phyloP scores from a whole-genome alignment of 2,888 invertebrate genomes.

The Pemphredon lugubris region DNA sequence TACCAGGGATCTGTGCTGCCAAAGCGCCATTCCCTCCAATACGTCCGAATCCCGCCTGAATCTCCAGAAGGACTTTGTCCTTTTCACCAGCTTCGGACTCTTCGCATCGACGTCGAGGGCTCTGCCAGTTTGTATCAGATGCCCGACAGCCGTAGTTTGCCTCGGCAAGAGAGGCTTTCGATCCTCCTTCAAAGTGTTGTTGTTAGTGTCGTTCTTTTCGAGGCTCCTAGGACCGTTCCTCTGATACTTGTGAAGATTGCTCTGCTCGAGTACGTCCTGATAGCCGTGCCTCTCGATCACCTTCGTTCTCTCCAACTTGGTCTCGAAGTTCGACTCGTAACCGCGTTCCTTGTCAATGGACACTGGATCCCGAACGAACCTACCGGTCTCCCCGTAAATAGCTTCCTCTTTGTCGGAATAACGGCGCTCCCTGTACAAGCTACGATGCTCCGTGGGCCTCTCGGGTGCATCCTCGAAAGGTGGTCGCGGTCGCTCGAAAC shows the following conservation, averaged over 20 bases:
- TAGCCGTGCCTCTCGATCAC: constrained; percentile 72
- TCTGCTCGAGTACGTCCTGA: constrained; percentile 35
- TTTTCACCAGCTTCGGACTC: constrained; percentile 84
- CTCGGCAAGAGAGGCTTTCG: constrained; percentile 82
- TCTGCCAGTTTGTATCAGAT: constrained; percentile 70
- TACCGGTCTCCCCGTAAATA: constrained; percentile 75
- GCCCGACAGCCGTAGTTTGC: constrained; percentile 75
- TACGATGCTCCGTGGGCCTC: constrained; percentile 65
- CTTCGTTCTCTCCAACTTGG: constrained; percentile 77
- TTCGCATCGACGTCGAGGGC: constrained; percentile 82
- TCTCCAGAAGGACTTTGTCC: constrained; percentile 93
- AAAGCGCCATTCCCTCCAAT: constrained; percentile 92
- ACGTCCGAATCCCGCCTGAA: constrained; percentile 89
- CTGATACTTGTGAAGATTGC: constrained; percentile 42
- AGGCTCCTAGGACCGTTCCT: constrained; percentile 47
- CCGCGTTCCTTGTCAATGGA: constrained; percentile 78
- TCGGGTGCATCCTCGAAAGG: constrained; percentile 79
- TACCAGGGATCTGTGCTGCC: constrained; percentile 92
- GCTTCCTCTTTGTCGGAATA: constrained; percentile 77
- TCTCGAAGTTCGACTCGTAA: constrained; percentile 80
- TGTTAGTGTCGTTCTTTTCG: constrained; percentile 75
- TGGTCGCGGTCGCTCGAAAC: constrained; percentile 77
- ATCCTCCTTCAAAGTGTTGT: constrained; percentile 80
- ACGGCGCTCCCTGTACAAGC: constrained; percentile 69
- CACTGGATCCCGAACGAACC: constrained; percentile 51